Base-by-base conservation (phyloP, 2,113 vertebrate genomes). In the Rhea americana region DNA sequence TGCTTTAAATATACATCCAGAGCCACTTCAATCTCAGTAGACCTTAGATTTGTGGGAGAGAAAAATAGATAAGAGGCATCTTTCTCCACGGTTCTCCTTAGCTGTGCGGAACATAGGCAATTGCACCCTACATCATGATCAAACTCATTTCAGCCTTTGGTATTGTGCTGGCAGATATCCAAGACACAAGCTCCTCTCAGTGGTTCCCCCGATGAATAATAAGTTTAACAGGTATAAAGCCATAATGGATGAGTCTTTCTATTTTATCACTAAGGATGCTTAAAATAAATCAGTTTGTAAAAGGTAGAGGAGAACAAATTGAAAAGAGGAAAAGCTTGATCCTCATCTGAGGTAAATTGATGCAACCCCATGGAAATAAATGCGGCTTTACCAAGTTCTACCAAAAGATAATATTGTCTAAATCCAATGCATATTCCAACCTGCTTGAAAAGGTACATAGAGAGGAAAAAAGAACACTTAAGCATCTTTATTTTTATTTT, bases 211-310 rank as follows among this genome's bases (percentile, higher is more conserved):
- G 71, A 78, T 65, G 58, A 94, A 84, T 62, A 94, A 88, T 37
- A 83, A 74, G 25, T 82, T 95, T 84, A 80, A 82, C 48, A 84
- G 58, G 61, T 90, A 82, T 32, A 58, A 94, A 88, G 43, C 30
- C 65, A 50, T 55, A 91, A 74, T 59, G 62, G 66, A 65, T 87
- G n/a, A 82, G 61, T 84, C 43, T 71, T 80, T 87, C 76, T 91
- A 58, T 65, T 94, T 91, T 79, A 91, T 78, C 56, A 28, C 59
- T 92, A 62, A 68, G 37, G 48, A 50, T 86, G 65, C 82, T 86
- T 95, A 94, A 95, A 93, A 93, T 91, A 93, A 93, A 84, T 65
- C 85, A 70, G 22, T 78, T 43, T 83, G 55, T 78, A 62, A 92
- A 94, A 93, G 53, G 62, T 35, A 89, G 68, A 50, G 53, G 73